A percentile compares a stretch with the other conserved stretches of the same genome.
Conservation (phyloP, 2,888 invertebrate genomes). For the Zaprionus obscuricornis region DNA sequence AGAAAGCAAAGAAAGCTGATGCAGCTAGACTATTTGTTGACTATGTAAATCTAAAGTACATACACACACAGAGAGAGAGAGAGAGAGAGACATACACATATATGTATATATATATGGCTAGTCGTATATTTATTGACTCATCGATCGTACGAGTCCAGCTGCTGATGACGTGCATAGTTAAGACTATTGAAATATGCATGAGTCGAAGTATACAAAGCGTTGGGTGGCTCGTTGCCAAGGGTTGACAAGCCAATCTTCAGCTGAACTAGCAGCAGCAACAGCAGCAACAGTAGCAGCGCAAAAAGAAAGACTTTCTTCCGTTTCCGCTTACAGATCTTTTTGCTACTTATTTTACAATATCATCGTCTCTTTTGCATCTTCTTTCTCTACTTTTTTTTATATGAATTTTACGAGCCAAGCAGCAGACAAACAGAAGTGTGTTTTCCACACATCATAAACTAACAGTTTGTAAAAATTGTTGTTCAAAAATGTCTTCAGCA, state of each 20-base stretch:
- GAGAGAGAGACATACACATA: too few relatives aligned
- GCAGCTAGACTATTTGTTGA: constrained; percentile 34
- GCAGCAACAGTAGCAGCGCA: too few relatives aligned
- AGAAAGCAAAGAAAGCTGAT: constrained; percentile 22
- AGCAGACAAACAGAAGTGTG: constrained; percentile 61
- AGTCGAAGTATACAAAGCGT: too few relatives aligned
- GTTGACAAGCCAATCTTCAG: too few relatives aligned
- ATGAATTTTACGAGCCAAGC: constrained; percentile 34
- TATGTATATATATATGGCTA: too few relatives aligned
- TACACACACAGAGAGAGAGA: too few relatives aligned
- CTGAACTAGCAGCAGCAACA: too few relatives aligned
- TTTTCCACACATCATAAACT: constrained; percentile 74
- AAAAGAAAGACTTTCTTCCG: constrained; percentile 76
- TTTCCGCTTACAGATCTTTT: constrained; percentile 54
- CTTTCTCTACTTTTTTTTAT: neutral
- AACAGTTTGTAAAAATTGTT: constrained; percentile 78
- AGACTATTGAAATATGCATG: constrained; percentile 66
- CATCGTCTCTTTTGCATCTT: neutral
- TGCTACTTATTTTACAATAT: constrained; percentile 1
- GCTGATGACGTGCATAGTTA: constrained; percentile 58
- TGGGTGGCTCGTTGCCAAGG: too few relatives aligned
- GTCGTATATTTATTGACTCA: constrained; percentile 18
- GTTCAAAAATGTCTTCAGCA: constrained; percentile 16
- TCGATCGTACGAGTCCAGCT: constrained; percentile 38
- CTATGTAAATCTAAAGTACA: too few relatives aligned